Conservation (phyloP, 2,113 vertebrate species). For the Perca schrenkii region DNA sequence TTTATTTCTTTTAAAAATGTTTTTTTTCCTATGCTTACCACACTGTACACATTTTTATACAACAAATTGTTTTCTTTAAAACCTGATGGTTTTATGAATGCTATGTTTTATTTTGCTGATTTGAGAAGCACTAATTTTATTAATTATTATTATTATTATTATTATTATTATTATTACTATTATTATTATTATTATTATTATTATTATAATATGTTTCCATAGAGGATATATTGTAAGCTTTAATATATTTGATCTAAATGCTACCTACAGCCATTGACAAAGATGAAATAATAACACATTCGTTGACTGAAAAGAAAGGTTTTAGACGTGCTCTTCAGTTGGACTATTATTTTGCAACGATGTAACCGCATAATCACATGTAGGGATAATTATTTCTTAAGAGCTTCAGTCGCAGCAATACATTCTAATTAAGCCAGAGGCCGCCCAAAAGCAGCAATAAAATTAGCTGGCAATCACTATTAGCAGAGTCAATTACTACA, state of each 20-base stretch:
- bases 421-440: conserved; percentile 95
- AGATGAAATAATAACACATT: neutral
- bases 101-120: no score
- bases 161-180: no score
- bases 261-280: neutral
- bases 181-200: no score
- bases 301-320: neutral
- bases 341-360: conserved; percentile 27
- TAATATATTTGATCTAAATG: neutral
- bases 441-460: conserved; percentile 94
- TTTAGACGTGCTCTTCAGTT: neutral
- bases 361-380: conserved; percentile 60
- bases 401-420: conserved; percentile 84
- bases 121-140: no score
- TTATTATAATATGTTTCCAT: neutral
- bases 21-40: no score
- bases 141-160: no score
- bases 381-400: conserved; percentile 73
- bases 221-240: neutral
- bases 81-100: no score
- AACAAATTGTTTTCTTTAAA: no score
- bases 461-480: conserved; percentile 99
- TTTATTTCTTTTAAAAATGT: no score
- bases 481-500: conserved; percentile 96
- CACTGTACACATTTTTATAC: no score